phyloP scores from a whole-genome alignment of 2,888 invertebrate genomes.

The Caenorhabditis sp. region DNA sequence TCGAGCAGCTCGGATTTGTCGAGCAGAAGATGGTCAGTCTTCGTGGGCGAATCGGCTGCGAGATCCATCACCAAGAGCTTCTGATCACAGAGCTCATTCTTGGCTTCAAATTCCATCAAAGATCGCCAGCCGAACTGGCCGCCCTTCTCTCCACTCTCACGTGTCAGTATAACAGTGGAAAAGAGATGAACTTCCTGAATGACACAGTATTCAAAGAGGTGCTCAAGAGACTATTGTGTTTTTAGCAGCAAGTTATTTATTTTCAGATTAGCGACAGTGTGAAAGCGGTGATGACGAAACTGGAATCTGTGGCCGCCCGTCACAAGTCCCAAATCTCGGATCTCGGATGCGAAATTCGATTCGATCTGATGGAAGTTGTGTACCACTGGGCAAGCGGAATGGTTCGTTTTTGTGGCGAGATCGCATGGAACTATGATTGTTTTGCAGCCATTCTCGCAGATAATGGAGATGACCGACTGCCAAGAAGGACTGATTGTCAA shows the following conservation, averaged over 20 bases:
- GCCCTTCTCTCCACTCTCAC: constrained; percentile 93
- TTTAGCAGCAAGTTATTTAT: background rate
- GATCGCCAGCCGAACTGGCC: constrained; percentile 88
- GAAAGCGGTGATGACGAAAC: constrained; percentile 75
- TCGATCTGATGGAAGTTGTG: constrained; percentile 93
- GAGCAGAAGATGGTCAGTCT: constrained; percentile 85
- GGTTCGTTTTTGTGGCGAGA: constrained; percentile 81
- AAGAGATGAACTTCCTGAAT: constrained; percentile 55
- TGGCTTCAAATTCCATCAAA: constrained; percentile 87
- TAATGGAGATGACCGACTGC: constrained; percentile 92
- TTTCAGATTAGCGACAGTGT: constrained; percentile 59
- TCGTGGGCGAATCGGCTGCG: constrained; percentile 84
- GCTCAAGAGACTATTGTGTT: background rate
- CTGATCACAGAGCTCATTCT: constrained; percentile 94
- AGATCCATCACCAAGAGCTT: constrained; percentile 81
- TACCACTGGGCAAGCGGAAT: constrained; percentile 95
- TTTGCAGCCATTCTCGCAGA: constrained; percentile 89
- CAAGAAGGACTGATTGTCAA: constrained; percentile 98
- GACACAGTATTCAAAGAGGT: constrained; percentile 57
- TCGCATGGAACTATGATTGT: no score
- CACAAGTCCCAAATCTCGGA: constrained; percentile 42
- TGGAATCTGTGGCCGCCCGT: constrained; percentile 44
- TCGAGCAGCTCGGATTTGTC: constrained; percentile 87
- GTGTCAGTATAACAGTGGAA: constrained; percentile 87
- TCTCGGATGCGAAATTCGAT: constrained; percentile 83